Evolutionary conservation across 2,113 vertebrate species (phyloP), one percentile per base, ranked within the genome.

Genomic region (Melanerpes aurifrons): DNA sequence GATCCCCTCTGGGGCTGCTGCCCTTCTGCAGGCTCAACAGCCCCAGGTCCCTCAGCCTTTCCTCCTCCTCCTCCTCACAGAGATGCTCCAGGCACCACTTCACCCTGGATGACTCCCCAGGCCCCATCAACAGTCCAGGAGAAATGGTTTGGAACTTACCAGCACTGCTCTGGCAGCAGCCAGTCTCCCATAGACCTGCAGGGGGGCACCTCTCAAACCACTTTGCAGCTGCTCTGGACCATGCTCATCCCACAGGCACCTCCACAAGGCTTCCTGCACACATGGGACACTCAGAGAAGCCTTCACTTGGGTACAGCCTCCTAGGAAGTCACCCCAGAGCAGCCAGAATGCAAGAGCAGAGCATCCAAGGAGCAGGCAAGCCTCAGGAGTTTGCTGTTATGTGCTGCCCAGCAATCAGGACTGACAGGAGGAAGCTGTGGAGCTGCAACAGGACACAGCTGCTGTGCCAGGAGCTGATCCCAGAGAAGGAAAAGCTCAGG

Each of bases 191-290:
- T 0, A 4, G 43, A 48, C 12, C 45, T 22, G 32, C 22, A 32
- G 32, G 1, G 66, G 7, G 32, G 58, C 4, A 17, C 7, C 12
- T 40, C 66, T 43, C 74, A 40, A 56, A 6, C 11, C 10, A 29
- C 9, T 7, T 37, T 47, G 12, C 25, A 12, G 43, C 43, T 50
- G 15, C 56, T 26, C 43, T 26, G 15, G 48, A 17, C 40, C 19
- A 5, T 0, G 2, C 7, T n/a, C 35, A 17, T 28, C 22, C 9
- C 37, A 4, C 12, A 6, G 2, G 2, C 3, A 2, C 2, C 3
- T 3, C 83, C 14, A 5, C 40, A 47, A 56, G 25, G 31, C 47
- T 50, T n/a, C 10, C 47, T 20, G 9, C 25, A 15, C 40, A 28
- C 31, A 6, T 1, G 3, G 18, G 26, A 31, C n/a, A 2, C 0